Conservation (phyloP, 2,888 invertebrate species). For the Caenorhabditis zanzibari region DNA sequence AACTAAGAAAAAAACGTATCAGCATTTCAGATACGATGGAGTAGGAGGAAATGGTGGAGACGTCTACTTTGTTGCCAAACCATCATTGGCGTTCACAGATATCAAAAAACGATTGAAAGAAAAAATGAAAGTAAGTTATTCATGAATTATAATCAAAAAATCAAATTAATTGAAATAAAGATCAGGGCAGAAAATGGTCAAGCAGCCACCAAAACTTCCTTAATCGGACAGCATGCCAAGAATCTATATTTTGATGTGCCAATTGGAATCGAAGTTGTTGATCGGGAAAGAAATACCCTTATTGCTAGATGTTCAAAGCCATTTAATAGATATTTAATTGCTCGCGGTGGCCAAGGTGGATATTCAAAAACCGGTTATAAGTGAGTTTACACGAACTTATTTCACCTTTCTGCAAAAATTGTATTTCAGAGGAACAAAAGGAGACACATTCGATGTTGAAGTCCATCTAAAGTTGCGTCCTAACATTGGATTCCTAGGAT, state of each 20-base stretch:
- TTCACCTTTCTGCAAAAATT: not conserved
- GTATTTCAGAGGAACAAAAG: constrained; percentile 70
- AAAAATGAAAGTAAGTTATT: constrained; percentile 49
- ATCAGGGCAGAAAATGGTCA: constrained; percentile 62
- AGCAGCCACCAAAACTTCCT: constrained; percentile 55
- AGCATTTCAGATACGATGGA: constrained; percentile 77
- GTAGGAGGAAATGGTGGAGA: constrained; percentile 80
- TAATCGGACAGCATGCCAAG: constrained; percentile 61
- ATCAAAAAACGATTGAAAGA: constrained; percentile 68
- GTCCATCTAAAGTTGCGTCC: constrained; percentile 80
- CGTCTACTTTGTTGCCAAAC: constrained; percentile 74
- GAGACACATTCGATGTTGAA: constrained; percentile 71
- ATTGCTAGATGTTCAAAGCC: constrained; percentile 75
- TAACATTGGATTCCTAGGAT: constrained; percentile 81
- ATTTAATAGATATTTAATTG: constrained; percentile 74
- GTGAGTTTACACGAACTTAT: constrained; percentile 51
- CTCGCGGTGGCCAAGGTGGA: constrained; percentile 79
- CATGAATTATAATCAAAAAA: not conserved
- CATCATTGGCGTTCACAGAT: constrained; percentile 72
- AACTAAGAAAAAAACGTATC: not conserved
- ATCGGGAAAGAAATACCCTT: constrained; percentile 70
- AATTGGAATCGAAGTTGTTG: constrained; percentile 79
- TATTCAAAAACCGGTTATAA: constrained; percentile 67
- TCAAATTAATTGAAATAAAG: constrained; percentile 2
- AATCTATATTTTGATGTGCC: constrained; percentile 77